Base-by-base conservation (phyloP, 2,888 invertebrate species). In the Marasmarcha lunaedactyla region DNA sequence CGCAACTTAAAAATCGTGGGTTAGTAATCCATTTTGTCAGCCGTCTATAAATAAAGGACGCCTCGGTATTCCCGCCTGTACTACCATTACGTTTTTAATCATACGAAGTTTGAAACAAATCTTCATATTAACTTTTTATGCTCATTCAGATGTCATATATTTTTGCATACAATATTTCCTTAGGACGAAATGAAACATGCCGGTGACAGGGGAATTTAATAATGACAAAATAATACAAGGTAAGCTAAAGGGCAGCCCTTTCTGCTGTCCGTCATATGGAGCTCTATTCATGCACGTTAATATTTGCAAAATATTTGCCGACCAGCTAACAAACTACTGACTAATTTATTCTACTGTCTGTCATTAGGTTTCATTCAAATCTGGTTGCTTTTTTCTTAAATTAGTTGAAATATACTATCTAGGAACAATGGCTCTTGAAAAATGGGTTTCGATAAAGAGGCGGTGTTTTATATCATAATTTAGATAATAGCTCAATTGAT, bases 141-240 rank as follows among this genome's bases (percentile, higher is more conserved):
- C 68, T 81, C 74, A 81, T 83, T 83, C 79, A 81, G 73, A 73
- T 77, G 83, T 83, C 83, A 83, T 83, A 83, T 74, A 72, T 73
- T 76, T 81, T 83, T 81, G 81, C 83, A 83, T 83, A 81, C 81
- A 83, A 83, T 81, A 83, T 81, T 81, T 83, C 70, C 78, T 71
- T 70, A 60, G 63, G 65, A 58, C 63, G 68, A 72, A 83, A 79
- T 73, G 77, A 76, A 79, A 74, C 71, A 57, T 54, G 63, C 55
- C 64, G 45, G 65, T 79, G 83, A 83, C 83, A 78, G 69, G 60
- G 67, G 83, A 83, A 83, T 83, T 83, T 83, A 83, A 83, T 83
- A 81, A 83, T 83, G 81, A 83, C 83, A 83, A 83, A 83, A 83
- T 83, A 83, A 83, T 83, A 79, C 81, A 73, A 76, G 76, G 70